These are phyloP conservation scores for Oscheius sp. DNA, from an alignment of 2,888 invertebrate species.

Conservation along the genomic window DNA sequence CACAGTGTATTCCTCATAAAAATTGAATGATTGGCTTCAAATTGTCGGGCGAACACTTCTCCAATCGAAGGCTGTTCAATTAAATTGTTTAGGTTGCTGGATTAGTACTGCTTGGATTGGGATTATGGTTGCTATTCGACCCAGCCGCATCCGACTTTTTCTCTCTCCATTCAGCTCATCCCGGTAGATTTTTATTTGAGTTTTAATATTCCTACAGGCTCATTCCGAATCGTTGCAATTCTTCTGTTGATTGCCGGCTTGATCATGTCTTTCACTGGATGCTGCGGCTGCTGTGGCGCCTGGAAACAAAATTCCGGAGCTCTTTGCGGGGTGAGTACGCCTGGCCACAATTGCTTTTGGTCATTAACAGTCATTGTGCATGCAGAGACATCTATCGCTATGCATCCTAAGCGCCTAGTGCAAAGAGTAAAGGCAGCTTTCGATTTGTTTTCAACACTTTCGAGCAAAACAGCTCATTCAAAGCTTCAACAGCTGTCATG, in stretches of 20 bases:
- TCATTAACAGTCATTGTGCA: slow-evolving; percentile 4
- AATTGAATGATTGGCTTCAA: slow-evolving; percentile 6
- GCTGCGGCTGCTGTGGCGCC: slow-evolving; percentile 85
- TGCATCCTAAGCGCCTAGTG: not conserved
- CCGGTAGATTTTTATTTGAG: too few relatives aligned
- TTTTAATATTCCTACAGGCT: slow-evolving; percentile 38
- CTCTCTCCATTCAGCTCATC: slow-evolving; percentile 73
- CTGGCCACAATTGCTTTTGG: too few relatives aligned
- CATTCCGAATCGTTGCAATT: slow-evolving; percentile 77
- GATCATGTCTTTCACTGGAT: slow-evolving; percentile 80
- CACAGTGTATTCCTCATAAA: slow-evolving; percentile 15
- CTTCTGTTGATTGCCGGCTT: slow-evolving; percentile 80
- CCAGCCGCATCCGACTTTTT: slow-evolving; percentile 78
- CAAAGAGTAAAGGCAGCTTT: not conserved
- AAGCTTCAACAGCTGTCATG: not conserved
- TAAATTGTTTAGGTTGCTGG: slow-evolving; percentile 77
- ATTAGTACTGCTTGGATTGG: slow-evolving; percentile 78
- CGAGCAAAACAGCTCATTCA: too few relatives aligned
- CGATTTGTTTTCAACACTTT: too few relatives aligned
- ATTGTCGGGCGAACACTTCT: not conserved
- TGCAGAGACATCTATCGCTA: not conserved
- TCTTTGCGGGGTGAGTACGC: slow-evolving; percentile 80
- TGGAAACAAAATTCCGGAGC: slow-evolving; percentile 82
- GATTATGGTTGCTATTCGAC: slow-evolving; percentile 83
- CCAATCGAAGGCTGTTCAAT: not conserved